phyloP scores from a whole-genome alignment of 2,888 invertebrate genomes.

The Cryptus viduatorius region DNA sequence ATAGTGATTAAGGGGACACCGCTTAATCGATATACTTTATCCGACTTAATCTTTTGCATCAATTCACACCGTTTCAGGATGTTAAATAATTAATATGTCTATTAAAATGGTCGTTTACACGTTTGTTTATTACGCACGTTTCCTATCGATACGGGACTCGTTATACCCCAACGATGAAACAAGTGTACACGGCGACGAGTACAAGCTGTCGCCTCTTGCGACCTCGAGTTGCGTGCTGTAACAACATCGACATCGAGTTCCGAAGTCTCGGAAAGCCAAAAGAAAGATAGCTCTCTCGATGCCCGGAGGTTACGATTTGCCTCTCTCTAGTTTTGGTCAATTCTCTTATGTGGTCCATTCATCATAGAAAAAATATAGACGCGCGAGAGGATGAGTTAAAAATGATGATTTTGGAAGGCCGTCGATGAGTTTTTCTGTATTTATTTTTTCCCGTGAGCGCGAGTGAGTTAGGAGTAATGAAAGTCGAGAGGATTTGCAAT shows the following conservation, averaged over 20 bases:
- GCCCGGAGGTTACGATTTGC: background rate
- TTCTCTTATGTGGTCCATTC: background rate
- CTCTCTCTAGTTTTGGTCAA: background rate
- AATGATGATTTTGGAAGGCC: background rate
- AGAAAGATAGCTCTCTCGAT: slow-evolving; percentile 14
- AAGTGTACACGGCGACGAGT: slow-evolving; percentile 5
- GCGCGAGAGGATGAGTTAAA: background rate
- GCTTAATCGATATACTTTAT: too few species aligned
- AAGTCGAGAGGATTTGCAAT: slow-evolving; percentile 60
- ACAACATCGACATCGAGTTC: slow-evolving; percentile 10
- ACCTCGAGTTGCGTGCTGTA: slow-evolving; percentile 18
- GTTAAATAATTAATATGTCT: background rate
- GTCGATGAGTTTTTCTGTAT: background rate
- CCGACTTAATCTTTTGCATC: too few species aligned
- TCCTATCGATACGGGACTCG: slow-evolving; percentile 4
- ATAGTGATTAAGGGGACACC: background rate
- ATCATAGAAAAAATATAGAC: background rate
- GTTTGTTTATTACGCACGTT: background rate
- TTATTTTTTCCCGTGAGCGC: slow-evolving; percentile 22
- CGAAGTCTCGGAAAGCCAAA: background rate
- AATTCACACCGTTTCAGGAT: too few species aligned
- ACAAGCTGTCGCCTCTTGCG: background rate
- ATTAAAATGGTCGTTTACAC: background rate
- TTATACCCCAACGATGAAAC: background rate
- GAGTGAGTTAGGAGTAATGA: slow-evolving; percentile 58